A percentile compares a stretch with the other conserved stretches of the same genome.
phyloP scores from a whole-genome alignment of 2,113 vertebrate species.

The Sapayoa aenigma region DNA sequence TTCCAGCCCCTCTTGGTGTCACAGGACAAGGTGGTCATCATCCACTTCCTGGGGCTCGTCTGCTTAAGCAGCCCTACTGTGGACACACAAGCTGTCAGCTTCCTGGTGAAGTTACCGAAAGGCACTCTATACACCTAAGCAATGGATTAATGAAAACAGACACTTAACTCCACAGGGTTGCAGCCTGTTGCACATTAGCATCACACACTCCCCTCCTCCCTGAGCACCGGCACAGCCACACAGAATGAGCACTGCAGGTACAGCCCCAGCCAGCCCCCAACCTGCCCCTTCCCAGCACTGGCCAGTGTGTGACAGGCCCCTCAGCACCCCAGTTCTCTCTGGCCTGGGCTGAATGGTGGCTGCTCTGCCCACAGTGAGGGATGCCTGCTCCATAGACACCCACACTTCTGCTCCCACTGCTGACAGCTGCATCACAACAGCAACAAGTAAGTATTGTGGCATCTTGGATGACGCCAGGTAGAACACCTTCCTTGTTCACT shows the following conservation, averaged over 20 bases:
- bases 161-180: constrained; percentile 72
- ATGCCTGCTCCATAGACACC: not conserved
- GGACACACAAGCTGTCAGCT: constrained; percentile 96
- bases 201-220: constrained; percentile 41
- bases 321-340: not conserved
- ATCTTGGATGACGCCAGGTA: not conserved
- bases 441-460: not conserved
- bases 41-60: constrained; percentile 88
- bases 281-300: not conserved
- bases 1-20: constrained; percentile 88
- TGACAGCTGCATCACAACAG: not conserved
- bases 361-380: not conserved
- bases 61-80: constrained; percentile 86
- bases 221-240: not conserved
- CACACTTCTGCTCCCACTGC: not conserved
- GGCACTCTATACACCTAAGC: constrained; percentile 92
- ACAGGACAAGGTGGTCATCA: constrained; percentile 88
- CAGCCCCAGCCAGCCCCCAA: not conserved
- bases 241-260: not conserved
- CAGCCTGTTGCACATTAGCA: constrained; percentile 29
- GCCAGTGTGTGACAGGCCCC: not conserved
- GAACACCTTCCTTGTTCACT: not conserved
- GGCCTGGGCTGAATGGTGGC: not conserved
- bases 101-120: constrained; percentile 92
- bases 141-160: constrained; percentile 84